These are phyloP conservation scores for Cryptus armator DNA, from an alignment of 2,888 invertebrate genomes.

Conservation along the genomic window DNA sequence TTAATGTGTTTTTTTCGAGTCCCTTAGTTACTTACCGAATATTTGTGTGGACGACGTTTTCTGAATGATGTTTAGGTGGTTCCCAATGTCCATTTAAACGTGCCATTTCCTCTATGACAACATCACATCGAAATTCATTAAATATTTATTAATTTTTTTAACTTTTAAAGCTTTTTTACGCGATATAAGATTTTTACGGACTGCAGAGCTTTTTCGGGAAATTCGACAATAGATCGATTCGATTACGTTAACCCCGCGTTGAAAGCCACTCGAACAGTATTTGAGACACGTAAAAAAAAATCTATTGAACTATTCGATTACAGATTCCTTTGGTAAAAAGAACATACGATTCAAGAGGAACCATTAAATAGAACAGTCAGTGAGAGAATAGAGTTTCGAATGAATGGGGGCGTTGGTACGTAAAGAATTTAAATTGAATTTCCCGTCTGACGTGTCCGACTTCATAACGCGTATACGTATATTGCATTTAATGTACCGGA, in stretches of 20 bases:
- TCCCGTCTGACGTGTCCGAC: conserved; percentile 28
- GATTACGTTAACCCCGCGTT: no score
- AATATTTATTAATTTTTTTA: no score
- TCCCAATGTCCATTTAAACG: conserved; percentile 93
- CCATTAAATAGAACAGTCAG: background rate
- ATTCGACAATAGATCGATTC: no score
- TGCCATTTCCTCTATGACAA: conserved; percentile 91
- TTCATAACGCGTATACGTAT: background rate
- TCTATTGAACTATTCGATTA: background rate
- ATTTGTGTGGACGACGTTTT: conserved; percentile 78
- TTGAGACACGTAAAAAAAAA: conserved; percentile 43
- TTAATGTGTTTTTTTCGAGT: background rate
- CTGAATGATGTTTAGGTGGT: conserved; percentile 83
- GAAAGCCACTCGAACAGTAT: background rate
- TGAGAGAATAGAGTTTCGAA: conserved; percentile 4
- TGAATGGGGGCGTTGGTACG: conserved; percentile 12
- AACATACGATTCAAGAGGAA: background rate
- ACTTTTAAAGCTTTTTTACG: no score
- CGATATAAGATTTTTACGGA: no score
- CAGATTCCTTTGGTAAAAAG: conserved; percentile 28
- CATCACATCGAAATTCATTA: background rate
- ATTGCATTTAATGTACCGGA: conserved; percentile 36
- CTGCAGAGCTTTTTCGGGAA: no score
- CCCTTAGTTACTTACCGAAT: conserved; percentile 75
- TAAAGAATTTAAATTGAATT: conserved; percentile 63